Evolutionary conservation across 1,140 invertebrate genomes (phyloP).

Genomic region (Caenorhabditis briggsae): DNA sequence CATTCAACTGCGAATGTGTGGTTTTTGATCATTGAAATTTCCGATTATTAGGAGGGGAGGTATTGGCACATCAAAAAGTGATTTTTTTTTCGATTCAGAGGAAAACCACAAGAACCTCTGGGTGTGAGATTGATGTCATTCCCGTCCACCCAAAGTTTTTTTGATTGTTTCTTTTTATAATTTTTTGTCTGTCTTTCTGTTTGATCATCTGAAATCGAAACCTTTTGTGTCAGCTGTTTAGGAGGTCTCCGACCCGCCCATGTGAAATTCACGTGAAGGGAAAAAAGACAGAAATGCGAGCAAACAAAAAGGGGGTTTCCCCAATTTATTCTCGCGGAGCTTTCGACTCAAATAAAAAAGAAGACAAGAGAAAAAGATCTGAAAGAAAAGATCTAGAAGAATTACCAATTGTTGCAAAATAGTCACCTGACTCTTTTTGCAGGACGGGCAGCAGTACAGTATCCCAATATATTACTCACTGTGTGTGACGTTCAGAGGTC

Average conservation of each 20-base stretch:
- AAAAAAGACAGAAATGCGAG: background rate
- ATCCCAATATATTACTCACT: background rate
- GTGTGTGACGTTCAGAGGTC: slow-evolving; percentile 41
- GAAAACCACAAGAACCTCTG: slow-evolving; percentile 13
- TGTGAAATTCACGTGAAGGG: slow-evolving; percentile 18
- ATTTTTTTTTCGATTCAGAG: slow-evolving; percentile 19
- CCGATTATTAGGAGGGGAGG: background rate
- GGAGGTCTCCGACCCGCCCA: background rate
- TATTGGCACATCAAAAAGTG: slow-evolving; percentile 46
- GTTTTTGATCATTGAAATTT: slow-evolving; percentile 48
- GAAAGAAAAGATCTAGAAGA: no score
- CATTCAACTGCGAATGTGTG: background rate
- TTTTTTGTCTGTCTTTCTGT: background rate
- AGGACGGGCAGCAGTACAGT: background rate
- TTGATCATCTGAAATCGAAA: slow-evolving; percentile 1
- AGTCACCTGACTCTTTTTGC: background rate
- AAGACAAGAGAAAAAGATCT: no score
- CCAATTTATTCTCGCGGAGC: background rate
- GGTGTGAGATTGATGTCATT: slow-evolving; percentile 8
- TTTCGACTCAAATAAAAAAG: no score
- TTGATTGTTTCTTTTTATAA: background rate
- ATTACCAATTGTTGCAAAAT: background rate
- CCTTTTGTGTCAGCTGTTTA: slow-evolving; percentile 8
- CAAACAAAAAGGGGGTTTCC: slow-evolving; percentile 26
- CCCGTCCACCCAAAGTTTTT: no score